A percentile compares a stretch with the other conserved stretches of the same genome.
These are phyloP conservation scores for Mormyrus proboscirostris DNA, from an alignment of 2,797 vertebrate genomes.

Conservation along the genomic window DNA sequence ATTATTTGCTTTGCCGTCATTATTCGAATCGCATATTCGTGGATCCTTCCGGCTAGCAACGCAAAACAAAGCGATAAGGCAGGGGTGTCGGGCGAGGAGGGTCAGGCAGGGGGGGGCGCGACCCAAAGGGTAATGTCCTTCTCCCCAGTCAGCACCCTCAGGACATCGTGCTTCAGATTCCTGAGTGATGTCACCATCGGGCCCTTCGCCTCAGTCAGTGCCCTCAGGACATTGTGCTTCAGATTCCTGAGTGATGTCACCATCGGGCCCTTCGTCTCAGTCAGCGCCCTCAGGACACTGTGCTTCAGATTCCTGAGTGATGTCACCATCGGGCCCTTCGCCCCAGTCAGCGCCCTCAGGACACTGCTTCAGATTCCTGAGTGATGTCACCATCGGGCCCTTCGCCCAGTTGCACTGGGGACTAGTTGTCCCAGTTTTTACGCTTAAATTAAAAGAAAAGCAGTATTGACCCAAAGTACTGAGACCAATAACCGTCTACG, in stretches of 20 bases:
- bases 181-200: too few relatives aligned
- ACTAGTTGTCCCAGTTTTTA: neutral
- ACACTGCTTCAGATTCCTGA: neutral
- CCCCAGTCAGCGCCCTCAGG: too few relatives aligned
- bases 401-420: neutral
- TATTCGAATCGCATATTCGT: neutral
- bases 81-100: neutral
- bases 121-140: neutral
- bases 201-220: neutral
- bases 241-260: too few relatives aligned
- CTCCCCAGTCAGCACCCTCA: too few relatives aligned
- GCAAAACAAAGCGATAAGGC: neutral
- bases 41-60: neutral
- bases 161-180: too few relatives aligned
- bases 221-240: too few relatives aligned
- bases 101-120: neutral
- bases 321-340: too few relatives aligned
- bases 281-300: too few relatives aligned
- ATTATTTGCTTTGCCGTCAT: neutral
- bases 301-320: too few relatives aligned
- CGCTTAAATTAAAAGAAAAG: neutral
- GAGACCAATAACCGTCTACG: neutral
- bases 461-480: neutral
- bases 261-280: too few relatives aligned
- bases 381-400: neutral